Evolutionary conservation across 2,113 vertebrate genomes (phyloP).

Genomic region (Rhizomys pruinosus): DNA sequence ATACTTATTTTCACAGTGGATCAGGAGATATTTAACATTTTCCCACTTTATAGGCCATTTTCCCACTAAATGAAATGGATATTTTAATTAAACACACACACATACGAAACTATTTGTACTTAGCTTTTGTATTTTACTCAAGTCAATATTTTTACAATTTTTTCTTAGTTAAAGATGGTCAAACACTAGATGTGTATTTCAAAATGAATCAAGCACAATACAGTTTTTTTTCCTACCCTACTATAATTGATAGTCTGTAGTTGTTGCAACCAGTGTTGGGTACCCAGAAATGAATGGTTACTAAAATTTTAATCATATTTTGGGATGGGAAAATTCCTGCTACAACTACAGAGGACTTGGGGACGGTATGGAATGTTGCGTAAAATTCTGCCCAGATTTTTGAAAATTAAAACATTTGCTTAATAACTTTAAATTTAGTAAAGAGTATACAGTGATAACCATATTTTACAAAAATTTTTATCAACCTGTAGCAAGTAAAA

Average conservation of each 20-base stretch:
- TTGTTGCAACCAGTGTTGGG: neutral
- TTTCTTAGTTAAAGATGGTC: neutral
- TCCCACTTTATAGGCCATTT: neutral
- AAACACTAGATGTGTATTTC: no score
- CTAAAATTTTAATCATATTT: neutral
- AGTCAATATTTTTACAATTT: neutral
- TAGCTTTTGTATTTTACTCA: neutral
- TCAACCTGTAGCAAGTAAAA: neutral
- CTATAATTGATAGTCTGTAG: neutral
- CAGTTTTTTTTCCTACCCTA: neutral
- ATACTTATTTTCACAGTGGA: conserved; percentile 50
- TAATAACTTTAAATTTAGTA: neutral
- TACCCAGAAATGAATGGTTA: neutral
- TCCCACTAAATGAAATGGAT: neutral
- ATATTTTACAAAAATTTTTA: neutral
- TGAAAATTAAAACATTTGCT: neutral
- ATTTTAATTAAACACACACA: no score
- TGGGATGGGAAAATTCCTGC: no score
- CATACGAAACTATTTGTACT: neutral
- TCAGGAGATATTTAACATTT: conserved; percentile 62
- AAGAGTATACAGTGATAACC: neutral
- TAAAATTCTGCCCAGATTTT: neutral
- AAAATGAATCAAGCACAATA: neutral
- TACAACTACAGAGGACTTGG: neutral
- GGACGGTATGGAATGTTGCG: no score